Percentiles rank a stretch among this genome's conserved stretches.
These are phyloP conservation scores for Poecilia wingei DNA, from an alignment of 2,797 vertebrate species.

Conservation along the genomic window DNA sequence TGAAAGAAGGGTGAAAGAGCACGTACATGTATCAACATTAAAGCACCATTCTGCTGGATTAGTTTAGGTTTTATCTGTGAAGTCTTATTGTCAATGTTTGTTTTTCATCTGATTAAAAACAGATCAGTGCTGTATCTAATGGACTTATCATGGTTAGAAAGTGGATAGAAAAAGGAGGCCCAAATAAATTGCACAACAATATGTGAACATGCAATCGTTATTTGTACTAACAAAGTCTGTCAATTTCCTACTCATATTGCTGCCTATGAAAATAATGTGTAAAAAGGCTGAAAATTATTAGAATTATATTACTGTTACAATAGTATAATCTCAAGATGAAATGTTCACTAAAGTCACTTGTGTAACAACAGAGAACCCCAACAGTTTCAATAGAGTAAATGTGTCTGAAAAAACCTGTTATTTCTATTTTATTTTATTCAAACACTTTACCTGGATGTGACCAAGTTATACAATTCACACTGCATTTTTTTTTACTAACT, in stretches of 20 bases:
- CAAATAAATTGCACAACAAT: constrained; percentile 72
- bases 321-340: not conserved
- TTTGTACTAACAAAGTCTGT: constrained; percentile 35
- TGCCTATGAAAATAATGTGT: not conserved
- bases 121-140: constrained; percentile 71
- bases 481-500: not conserved
- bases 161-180: constrained; percentile 61
- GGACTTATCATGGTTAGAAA: constrained; percentile 67
- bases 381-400: not conserved
- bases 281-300: not conserved
- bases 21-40: constrained; percentile 61
- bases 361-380: not conserved
- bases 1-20: constrained; percentile 15
- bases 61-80: constrained; percentile 62
- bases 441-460: not conserved
- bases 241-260: not conserved
- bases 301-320: not conserved
- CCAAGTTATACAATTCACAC: not conserved
- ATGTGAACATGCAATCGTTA: constrained; percentile 71
- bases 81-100: constrained; percentile 45
- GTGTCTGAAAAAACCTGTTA: not conserved
- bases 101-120: constrained; percentile 57
- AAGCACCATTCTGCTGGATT: constrained; percentile 61
- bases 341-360: not conserved
- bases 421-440: not conserved